These are phyloP conservation scores for Pituophis catenifer DNA, from an alignment of 2,113 vertebrate species.

Conservation along the genomic window DNA sequence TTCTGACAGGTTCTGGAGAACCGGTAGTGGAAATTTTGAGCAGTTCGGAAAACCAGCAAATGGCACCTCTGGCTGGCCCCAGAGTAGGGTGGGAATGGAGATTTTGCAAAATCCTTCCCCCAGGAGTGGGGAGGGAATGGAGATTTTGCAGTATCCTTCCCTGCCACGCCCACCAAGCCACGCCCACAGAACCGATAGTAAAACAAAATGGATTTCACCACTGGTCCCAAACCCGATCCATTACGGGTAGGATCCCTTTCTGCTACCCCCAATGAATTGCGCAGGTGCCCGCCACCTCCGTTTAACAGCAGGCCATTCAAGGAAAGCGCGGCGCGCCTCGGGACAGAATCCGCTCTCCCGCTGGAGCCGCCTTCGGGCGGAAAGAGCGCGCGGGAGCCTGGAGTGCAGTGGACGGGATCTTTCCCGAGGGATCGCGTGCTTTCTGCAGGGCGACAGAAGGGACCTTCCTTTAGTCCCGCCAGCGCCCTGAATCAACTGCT, in stretches of 20 bases:
- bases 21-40: no score
- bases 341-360: not conserved
- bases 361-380: not conserved
- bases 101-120: no score
- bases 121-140: no score
- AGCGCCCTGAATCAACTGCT: not conserved
- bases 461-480: not conserved
- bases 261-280: not conserved
- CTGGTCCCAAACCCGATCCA: not conserved
- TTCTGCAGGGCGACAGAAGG: not conserved
- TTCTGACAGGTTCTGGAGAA: no score
- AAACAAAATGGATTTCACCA: no score
- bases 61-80: no score
- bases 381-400: not conserved
- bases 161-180: no score
- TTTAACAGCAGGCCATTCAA: not conserved
- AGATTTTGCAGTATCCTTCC: no score
- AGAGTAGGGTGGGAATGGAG: no score
- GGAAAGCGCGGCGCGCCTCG: not conserved
- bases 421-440: not conserved
- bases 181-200: no score
- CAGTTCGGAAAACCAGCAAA: no score
- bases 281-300: not conserved
- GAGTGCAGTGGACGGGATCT: not conserved
- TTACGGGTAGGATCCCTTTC: not conserved